Evolutionary conservation across 2,888 invertebrate species (phyloP), one percentile per base, ranked within the genome.

Genomic region (Spodoptera exigua): DNA sequence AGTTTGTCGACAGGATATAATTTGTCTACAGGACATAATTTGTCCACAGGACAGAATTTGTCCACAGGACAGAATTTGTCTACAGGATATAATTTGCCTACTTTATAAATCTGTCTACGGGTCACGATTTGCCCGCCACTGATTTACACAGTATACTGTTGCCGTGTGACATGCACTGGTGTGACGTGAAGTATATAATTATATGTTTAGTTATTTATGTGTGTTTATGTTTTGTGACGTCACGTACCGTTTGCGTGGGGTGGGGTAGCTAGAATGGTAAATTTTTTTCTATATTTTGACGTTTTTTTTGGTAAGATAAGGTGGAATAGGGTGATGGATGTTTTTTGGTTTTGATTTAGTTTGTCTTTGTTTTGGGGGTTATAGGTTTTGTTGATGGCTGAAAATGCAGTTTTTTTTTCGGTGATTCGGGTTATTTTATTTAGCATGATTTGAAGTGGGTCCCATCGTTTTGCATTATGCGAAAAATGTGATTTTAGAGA

Each of bases 221-320:
- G 46, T 61, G 43, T 70, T 27, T 52, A 35, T 60, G 44, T 52
- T 67, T 60, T 73, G 74, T 69, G 69, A 56, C 37, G 62, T 73
- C 35, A 52, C 41, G 48, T 69, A 48, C 11, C 0, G 40, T 72
- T 54, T 61, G 73, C 40, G 17, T 54, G 45, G 58, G 48, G 46
- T 60, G 48, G 55, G 57, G 12, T 58, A 21, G 32, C 35, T 4
- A 35, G 37, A 18, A n/a, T 12, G 27, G 18, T 18, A 17, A 14
- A n/a, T 34, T n/a, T 12, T 18, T 43, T 46, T 0, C 17, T 41
- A 10, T 11, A 7, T 9, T 14, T 10, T 43, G 3, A 2, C 16
- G 39, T 14, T 16, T 39, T 27, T 21, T 1, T 4, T 27, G 36
- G 13, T 18, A 36, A 13, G 0, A n/a, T n/a, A 18, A 13, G 47